Conservation (phyloP, 2,113 vertebrate species). For the Procapra przewalskii region DNA sequence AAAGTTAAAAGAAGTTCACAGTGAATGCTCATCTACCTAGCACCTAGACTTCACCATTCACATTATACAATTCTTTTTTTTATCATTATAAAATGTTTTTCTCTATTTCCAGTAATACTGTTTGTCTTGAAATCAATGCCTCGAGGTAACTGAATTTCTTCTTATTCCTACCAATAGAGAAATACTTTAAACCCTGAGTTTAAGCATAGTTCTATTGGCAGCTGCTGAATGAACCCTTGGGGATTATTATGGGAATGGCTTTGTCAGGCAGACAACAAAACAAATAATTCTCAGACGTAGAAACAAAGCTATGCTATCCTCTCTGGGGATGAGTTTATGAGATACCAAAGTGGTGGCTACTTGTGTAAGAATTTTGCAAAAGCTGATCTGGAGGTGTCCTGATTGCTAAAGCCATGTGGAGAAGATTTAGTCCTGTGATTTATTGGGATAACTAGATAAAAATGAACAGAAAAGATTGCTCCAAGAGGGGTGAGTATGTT, state of each 20-base stretch:
- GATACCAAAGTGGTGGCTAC: background rate
- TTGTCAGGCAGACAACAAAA: background rate
- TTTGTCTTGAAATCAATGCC: background rate
- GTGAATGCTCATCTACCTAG: background rate
- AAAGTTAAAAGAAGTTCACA: background rate
- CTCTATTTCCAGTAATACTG: background rate
- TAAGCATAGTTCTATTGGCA: background rate
- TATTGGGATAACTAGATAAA: conserved; percentile 49
- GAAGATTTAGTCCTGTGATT: background rate
- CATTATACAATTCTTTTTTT: background rate
- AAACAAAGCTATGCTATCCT: background rate
- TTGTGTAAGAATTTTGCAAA: conserved; percentile 17
- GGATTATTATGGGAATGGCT: background rate
- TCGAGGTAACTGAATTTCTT: background rate
- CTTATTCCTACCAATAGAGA: background rate
- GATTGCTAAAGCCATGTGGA: background rate
- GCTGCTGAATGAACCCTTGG: background rate
- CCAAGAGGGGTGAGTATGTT: conserved; percentile 23
- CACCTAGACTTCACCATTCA: background rate
- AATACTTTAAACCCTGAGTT: background rate
- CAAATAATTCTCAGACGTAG: background rate
- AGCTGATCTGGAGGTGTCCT: background rate
- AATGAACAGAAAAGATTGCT: conserved; percentile 7
- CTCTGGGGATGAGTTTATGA: background rate
- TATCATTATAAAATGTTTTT: background rate